Base-by-base conservation (phyloP, 2,888 invertebrate genomes). In the Tenodera sinensis region DNA sequence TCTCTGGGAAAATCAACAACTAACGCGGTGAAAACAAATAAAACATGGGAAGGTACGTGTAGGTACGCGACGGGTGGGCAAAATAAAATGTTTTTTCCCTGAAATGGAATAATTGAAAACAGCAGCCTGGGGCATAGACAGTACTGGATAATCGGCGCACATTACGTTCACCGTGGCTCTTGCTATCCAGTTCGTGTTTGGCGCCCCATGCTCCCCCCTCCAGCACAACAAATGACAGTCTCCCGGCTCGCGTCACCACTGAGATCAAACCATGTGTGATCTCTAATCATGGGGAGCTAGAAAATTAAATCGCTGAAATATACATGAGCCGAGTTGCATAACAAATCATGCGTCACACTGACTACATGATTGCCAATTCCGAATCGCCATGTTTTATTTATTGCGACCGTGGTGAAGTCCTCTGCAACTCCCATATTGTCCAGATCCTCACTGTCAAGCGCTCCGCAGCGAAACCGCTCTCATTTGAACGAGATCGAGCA, bases 361-460 rank as follows among this genome's bases (percentile, higher is more conserved):
- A 84, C 84, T 85, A 85, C 85, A 85, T 85, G 85, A 85, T 85
- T 85, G 85, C 85, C 85, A 85, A 85, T 85, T 85, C 85, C 71
- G 71, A 85, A 85, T 85, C 85, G 25, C 54, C 85, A 85, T 85
- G 85, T 85, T 85, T 85, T 85, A 85, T 85, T 85, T 85, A 85
- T 85, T 85, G 27, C 71, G 84, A 84, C 30, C 54, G 20, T 71
- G 54, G 54, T 71, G 54, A 20, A 71, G 54, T 20, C 54, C 25
- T 71, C 54, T 71, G 54, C 54, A 20, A 71, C 54, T 71, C 20
- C 54, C 54, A 71, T 71, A 71, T 71, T 71, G 20, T 12, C 12
- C 4, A 71, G 54, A 71, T 3, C 6, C 54, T 71, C 3, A 25
- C 54, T 71, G 25, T 71, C 54, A 71, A 4, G 25, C 54, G 54